Base-by-base conservation (phyloP, 2,113 vertebrate genomes). In the Pagrus major region DNA sequence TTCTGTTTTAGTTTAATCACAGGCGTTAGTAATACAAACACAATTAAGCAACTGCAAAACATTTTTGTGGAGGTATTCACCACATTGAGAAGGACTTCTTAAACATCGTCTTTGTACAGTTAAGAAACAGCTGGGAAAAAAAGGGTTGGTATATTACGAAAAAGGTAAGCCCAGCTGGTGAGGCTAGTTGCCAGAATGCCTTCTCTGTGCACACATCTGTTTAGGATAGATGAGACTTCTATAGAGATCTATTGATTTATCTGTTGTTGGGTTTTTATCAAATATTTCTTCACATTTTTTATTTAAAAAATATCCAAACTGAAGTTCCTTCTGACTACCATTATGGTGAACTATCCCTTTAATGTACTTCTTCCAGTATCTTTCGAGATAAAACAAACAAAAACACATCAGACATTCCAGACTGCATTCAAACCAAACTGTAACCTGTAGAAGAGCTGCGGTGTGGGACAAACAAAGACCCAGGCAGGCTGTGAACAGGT, bases 101-200 rank as follows among this genome's bases (percentile, higher is more conserved):
- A n/a, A n/a, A n/a, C n/a, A n/a, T n/a, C n/a, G n/a, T n/a, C n/a
- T n/a, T n/a, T n/a, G n/a, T n/a, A n/a, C n/a, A n/a, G n/a, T n/a
- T n/a, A n/a, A n/a, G n/a, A n/a, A n/a, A n/a, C n/a, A n/a, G n/a
- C n/a, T n/a, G n/a, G n/a, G n/a, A n/a, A n/a, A n/a, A n/a, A n/a
- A 75, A 33, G 37, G 33, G 8, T n/a, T n/a, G 15, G 33, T 60
- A 12, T 41, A n/a, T 12, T 63, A 21, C 20, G 80, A 81, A 87
- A 64, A 27, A 77, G 31, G n/a, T n/a, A n/a, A n/a, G 16, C 27
- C 58, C 82, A 83, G 83, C 66, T 86, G 81, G 65, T 69, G 52
- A 42, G 52, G 18, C 46, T 16, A 7, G 42, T 11, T 0, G 49
- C 60, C 64, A 68, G 52, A 58, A 63, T 72, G 72, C 39, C 58